Evolutionary conservation across 2,113 vertebrate species (phyloP).

Genomic region (Numenius arquata): DNA sequence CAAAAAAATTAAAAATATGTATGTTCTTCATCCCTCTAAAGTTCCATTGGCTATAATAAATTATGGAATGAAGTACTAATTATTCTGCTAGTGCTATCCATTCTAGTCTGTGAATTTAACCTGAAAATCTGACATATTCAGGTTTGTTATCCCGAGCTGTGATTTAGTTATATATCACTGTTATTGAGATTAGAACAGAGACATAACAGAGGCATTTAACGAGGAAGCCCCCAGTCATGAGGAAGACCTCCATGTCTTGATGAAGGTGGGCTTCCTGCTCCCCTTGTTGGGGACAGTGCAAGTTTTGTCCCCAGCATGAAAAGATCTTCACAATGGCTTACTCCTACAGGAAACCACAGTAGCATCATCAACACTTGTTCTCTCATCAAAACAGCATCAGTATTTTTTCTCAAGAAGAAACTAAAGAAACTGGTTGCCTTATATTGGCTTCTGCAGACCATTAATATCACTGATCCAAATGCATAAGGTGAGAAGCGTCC

Average conservation of each 20-base stretch:
- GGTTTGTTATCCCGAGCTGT: not conserved
- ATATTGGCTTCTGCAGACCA: not conserved
- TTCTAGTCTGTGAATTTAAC: not conserved
- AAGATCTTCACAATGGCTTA: not conserved
- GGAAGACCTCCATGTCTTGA: not conserved
- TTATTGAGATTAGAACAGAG: not conserved
- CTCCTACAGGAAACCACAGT: not conserved
- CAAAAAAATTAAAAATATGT: not conserved
- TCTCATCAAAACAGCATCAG: not conserved
- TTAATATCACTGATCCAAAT: not conserved
- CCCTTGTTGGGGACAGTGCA: not conserved
- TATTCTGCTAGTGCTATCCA: not conserved
- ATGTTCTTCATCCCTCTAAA: not conserved
- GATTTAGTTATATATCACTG: not conserved
- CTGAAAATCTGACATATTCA: not conserved
- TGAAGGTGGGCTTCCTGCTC: not conserved
- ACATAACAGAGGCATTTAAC: not conserved
- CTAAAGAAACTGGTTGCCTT: not conserved
- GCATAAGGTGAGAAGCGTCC: not conserved
- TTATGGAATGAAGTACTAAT: not conserved
- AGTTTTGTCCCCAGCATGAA: not conserved
- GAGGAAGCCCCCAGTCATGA: not conserved
- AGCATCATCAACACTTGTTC: accelerated
- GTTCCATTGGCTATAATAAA: not conserved
- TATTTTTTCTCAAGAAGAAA: not conserved